Percentiles rank a stretch among this genome's conserved stretches.
phyloP scores from a whole-genome alignment of 2,113 vertebrate genomes.

The Lepus timidus region DNA sequence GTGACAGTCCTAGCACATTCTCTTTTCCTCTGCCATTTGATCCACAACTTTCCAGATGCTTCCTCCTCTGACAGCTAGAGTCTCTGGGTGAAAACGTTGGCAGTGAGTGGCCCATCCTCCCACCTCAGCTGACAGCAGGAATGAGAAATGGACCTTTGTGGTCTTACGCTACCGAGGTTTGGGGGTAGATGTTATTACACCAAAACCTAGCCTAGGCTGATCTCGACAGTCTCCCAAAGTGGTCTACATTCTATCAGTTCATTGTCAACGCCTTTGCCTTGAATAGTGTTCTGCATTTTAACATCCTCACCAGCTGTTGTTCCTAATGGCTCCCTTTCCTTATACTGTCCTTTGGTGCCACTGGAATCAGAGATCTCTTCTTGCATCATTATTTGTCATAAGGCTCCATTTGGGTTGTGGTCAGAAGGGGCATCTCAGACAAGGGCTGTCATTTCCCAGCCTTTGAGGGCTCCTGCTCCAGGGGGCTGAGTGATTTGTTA shows the following conservation, averaged over 20 bases:
- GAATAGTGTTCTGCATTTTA: neutral
- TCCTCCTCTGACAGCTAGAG: neutral
- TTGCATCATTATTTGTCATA: conserved; percentile 53
- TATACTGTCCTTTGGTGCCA: conserved; percentile 44
- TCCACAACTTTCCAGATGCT: neutral
- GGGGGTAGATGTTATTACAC: neutral
- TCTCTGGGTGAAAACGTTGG: neutral
- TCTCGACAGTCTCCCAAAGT: neutral
- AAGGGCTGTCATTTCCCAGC: conserved; percentile 63
- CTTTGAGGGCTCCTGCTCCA: conserved; percentile 29
- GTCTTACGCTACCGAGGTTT: neutral
- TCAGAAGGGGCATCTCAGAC: conserved; percentile 42
- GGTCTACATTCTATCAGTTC: neutral
- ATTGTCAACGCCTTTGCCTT: neutral
- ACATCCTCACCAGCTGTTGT: neutral
- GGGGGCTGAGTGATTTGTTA: conserved; percentile 32
- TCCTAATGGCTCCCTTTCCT: conserved; percentile 52
- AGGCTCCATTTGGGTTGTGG: conserved; percentile 53
- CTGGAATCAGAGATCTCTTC: conserved; percentile 53
- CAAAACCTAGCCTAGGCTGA: neutral
- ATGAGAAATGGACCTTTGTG: neutral
- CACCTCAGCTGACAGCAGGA: neutral
- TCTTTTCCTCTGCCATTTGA: neutral
- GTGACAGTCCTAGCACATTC: neutral
- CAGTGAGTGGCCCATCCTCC: neutral